A percentile compares a stretch with the other conserved stretches of the same genome.
Evolutionary conservation across 2,888 invertebrate species (phyloP).

Genomic region (Cactoblastis cactorum): DNA sequence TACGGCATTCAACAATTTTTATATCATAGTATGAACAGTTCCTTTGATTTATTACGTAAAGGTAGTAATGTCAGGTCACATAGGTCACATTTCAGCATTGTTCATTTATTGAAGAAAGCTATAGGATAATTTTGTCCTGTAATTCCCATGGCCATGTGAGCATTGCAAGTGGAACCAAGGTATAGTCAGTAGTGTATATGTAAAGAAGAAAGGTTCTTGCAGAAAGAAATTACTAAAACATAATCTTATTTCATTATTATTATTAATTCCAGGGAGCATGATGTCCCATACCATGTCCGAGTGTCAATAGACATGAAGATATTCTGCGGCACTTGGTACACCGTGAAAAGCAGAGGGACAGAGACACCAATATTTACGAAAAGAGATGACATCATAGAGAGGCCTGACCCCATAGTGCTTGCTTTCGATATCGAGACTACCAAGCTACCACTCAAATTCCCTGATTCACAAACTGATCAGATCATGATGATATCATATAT

Average conservation of each 20-base stretch:
- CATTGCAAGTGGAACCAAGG: too few relatives aligned
- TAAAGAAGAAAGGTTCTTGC: too few relatives aligned
- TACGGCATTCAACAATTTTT: too few relatives aligned
- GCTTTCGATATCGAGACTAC: slow-evolving; percentile 99
- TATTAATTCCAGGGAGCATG: slow-evolving; percentile 91
- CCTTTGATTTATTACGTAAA: too few relatives aligned
- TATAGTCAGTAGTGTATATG: too few relatives aligned
- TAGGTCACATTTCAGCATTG: too few relatives aligned
- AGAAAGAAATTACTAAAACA: neutral
- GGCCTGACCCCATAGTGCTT: slow-evolving; percentile 95
- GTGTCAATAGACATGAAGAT: slow-evolving; percentile 97
- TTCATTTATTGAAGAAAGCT: too few relatives aligned
- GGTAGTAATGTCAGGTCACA: too few relatives aligned
- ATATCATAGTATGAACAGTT: too few relatives aligned
- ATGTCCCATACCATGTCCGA: slow-evolving; percentile 97
- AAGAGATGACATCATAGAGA: slow-evolving; percentile 92
- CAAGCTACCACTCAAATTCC: slow-evolving; percentile 98
- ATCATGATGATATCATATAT: slow-evolving; percentile 99
- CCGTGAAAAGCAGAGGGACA: slow-evolving; percentile 85
- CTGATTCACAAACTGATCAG: slow-evolving; percentile 95
- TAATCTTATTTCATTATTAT: too few relatives aligned
- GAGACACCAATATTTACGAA: slow-evolving; percentile 85
- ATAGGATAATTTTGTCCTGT: too few relatives aligned
- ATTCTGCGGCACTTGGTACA: slow-evolving; percentile 98
- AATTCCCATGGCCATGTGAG: too few relatives aligned